Percentiles rank a stretch among this genome's conserved stretches.
Conservation (phyloP, 1,140 invertebrate species). For the Popillia japonica region DNA sequence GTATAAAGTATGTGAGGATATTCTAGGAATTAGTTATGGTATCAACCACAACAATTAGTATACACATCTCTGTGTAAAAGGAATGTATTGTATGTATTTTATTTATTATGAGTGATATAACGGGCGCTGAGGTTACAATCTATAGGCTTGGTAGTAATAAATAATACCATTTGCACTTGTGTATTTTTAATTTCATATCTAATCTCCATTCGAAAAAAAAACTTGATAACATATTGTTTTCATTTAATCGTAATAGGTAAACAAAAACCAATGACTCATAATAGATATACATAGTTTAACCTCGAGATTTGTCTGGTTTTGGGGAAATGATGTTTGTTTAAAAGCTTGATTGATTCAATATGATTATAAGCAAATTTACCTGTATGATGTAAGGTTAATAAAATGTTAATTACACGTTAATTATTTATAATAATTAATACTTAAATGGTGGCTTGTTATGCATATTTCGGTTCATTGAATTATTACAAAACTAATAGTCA, state of each 20-base stretch:
- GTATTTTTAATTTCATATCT: not conserved
- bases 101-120: too few species aligned
- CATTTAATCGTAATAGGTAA: not conserved
- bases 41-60: not conserved
- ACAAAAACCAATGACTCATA: not conserved
- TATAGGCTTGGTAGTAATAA: not conserved
- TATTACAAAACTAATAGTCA: too few species aligned
- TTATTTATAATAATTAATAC: too few species aligned
- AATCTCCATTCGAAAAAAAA: not conserved
- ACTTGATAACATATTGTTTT: not conserved
- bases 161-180: not conserved
- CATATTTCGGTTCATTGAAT: too few species aligned
- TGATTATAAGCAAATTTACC: too few species aligned
- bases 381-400: too few species aligned
- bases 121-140: too few species aligned
- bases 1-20: not conserved
- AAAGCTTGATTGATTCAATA: too few species aligned
- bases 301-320: not conserved
- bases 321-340: not conserved
- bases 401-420: too few species aligned
- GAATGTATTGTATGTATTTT: not conserved
- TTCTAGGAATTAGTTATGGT: not conserved
- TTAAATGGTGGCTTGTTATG: too few species aligned
- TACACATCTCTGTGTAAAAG: not conserved
- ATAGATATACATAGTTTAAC: not conserved